These are phyloP conservation scores for Rhagologus leucostigma DNA, from an alignment of 2,113 vertebrate genomes.

Conservation along the genomic window DNA sequence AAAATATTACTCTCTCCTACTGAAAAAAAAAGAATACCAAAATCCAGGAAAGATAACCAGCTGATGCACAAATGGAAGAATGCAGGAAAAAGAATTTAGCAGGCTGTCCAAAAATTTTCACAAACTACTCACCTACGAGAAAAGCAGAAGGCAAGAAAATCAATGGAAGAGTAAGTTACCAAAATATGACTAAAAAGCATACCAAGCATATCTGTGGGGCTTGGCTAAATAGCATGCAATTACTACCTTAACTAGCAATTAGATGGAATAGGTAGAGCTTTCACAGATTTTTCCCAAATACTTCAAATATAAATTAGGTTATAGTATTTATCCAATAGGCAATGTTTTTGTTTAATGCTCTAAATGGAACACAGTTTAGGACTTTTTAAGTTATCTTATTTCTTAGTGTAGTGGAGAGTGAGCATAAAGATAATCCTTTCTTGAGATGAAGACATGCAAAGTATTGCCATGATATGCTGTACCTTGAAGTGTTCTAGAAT, in stretches of 20 bases:
- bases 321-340: neutral
- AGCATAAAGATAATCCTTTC: neutral
- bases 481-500: neutral
- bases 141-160: neutral
- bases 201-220: neutral
- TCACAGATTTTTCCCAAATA: neutral
- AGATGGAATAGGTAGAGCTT: neutral
- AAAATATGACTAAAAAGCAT: neutral
- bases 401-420: neutral
- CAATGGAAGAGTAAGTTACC: neutral
- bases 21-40: neutral
- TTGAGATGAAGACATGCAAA: neutral
- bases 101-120: neutral
- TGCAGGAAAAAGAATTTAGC: neutral
- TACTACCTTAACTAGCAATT: neutral
- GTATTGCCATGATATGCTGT: neutral
- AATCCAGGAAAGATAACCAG: neutral
- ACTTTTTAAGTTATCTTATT: neutral
- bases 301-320: neutral
- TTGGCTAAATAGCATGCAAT: neutral
- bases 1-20: neutral
- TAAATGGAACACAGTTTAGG: neutral
- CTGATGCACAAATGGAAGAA: neutral
- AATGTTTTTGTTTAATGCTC: neutral
- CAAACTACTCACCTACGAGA: neutral